These are phyloP conservation scores for Troglohyphantes excavatus DNA, from an alignment of 2,888 invertebrate genomes.

Conservation along the genomic window DNA sequence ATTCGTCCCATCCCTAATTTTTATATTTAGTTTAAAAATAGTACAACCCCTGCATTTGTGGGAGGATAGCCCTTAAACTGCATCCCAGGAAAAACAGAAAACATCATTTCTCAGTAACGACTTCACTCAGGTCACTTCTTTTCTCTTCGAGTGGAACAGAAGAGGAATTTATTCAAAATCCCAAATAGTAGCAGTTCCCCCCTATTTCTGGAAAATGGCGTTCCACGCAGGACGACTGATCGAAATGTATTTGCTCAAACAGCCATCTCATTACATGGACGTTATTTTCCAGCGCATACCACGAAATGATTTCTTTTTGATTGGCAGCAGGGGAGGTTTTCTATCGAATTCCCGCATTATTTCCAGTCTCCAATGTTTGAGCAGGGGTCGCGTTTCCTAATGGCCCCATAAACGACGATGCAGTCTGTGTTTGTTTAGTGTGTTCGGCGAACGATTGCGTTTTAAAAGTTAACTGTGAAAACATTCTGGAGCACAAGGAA, in stretches of 20 bases:
- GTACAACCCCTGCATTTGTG: background rate
- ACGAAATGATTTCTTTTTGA: conserved; percentile 47
- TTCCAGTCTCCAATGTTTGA: conserved; percentile 42
- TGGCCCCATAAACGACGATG: conserved; percentile 56
- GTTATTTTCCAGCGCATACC: conserved; percentile 31
- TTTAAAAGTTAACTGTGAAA: conserved; percentile 46
- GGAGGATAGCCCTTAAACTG: background rate
- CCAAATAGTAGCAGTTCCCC: conserved; percentile 19
- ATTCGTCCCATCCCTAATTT: no score
- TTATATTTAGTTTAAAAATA: no score
- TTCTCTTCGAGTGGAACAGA: background rate
- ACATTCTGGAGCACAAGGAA: conserved; percentile 33
- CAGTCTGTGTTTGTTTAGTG: conserved; percentile 55
- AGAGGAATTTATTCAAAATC: conserved; percentile 33
- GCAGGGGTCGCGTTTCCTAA: conserved; percentile 44
- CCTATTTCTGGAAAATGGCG: conserved; percentile 20
- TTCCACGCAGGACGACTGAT: background rate
- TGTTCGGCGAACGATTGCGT: conserved; percentile 43
- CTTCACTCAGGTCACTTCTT: conserved; percentile 1
- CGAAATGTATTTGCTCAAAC: conserved; percentile 44
- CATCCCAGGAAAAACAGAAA: no score
- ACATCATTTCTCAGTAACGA: background rate
- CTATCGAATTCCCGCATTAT: conserved; percentile 56
- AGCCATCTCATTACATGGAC: conserved; percentile 49
- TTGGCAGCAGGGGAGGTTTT: conserved; percentile 34